These are phyloP conservation scores for Indicator maculatus DNA, from an alignment of 2,113 vertebrate genomes.

Conservation along the genomic window DNA sequence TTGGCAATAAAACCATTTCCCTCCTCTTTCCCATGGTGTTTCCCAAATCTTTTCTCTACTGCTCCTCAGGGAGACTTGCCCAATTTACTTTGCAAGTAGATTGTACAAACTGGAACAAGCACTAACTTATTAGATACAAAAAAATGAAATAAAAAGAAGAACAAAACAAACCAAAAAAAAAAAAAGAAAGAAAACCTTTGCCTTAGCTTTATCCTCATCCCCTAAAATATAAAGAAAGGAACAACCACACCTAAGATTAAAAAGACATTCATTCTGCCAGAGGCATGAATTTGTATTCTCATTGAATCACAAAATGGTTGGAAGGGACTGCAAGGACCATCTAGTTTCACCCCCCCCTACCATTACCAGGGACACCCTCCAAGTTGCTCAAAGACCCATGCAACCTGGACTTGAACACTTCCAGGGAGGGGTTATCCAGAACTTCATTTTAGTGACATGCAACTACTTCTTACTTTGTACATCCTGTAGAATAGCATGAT, in stretches of 20 bases:
- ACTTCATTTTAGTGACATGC: neutral
- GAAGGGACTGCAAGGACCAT: neutral
- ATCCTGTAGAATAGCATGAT: neutral
- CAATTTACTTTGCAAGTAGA: slow-evolving; percentile 35
- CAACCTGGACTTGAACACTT: no score
- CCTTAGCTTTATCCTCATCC: neutral
- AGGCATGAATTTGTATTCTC: neutral
- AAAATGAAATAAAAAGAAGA: neutral
- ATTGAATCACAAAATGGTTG: neutral
- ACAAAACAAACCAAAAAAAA: no score
- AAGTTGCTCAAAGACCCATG: no score
- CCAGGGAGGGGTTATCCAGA: no score
- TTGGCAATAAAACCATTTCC: slow-evolving; percentile 41
- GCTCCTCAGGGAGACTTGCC: slow-evolving; percentile 27
- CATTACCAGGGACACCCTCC: neutral
- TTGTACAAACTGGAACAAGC: slow-evolving; percentile 16
- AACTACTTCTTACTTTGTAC: neutral
- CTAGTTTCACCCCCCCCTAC: neutral
- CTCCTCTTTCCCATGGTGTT: neutral
- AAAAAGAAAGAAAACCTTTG: neutral
- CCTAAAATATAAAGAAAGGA: neutral
- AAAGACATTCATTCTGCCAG: neutral
- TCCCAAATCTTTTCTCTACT: slow-evolving; percentile 32
- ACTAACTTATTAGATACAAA: neutral
- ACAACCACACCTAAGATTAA: neutral